phyloP scores from a whole-genome alignment of 2,113 vertebrate species.

The Melospiza georgiana region DNA sequence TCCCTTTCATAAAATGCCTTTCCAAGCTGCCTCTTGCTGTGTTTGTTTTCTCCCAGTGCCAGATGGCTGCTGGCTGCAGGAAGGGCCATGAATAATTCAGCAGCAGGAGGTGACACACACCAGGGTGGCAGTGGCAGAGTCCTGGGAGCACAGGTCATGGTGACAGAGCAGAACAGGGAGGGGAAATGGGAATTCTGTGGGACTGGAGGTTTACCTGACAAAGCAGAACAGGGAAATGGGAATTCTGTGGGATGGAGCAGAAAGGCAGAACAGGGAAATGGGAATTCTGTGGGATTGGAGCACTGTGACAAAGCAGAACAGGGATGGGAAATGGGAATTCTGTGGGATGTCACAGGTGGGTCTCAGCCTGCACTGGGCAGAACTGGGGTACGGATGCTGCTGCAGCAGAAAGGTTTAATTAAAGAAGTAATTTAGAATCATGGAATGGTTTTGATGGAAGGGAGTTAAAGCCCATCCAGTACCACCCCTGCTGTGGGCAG shows the following conservation, averaged over 20 bases:
- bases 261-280: no score
- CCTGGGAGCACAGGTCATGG: neutral
- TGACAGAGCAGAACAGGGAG: neutral
- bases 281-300: no score
- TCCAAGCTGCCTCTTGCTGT: neutral
- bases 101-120: neutral
- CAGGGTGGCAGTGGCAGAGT: neutral
- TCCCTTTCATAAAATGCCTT: neutral
- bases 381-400: neutral
- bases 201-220: no score
- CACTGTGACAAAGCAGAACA: no score
- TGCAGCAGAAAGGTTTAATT: neutral
- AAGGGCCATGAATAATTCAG: neutral
- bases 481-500: neutral
- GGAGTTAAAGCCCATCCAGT: rapidly evolving
- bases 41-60: neutral
- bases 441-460: neutral
- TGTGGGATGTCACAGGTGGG: no score
- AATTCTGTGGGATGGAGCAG: no score
- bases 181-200: no score
- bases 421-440: rapidly evolving
- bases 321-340: no score
- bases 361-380: no score
- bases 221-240: no score
- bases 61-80: neutral